These are phyloP conservation scores for Prionchulus punctatus DNA, from an alignment of 2,888 invertebrate species.

Conservation along the genomic window DNA sequence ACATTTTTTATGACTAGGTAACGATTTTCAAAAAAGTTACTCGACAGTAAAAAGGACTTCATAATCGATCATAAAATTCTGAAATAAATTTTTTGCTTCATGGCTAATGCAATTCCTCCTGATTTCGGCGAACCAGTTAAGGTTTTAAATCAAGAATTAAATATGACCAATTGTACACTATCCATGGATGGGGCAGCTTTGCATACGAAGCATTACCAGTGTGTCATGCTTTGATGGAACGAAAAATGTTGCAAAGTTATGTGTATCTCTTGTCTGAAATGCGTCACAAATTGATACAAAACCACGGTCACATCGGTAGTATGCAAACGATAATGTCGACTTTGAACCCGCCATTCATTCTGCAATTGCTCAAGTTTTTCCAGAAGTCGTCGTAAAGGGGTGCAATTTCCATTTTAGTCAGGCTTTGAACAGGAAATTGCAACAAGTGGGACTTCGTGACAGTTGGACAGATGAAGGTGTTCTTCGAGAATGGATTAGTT, in stretches of 20 bases:
- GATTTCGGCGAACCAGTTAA: no score
- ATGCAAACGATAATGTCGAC: not conserved
- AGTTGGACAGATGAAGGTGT: not conserved
- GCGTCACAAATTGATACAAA: not conserved
- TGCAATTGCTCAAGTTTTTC: not conserved
- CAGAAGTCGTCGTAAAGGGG: not conserved
- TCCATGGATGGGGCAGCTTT: not conserved
- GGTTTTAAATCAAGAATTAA: no score
- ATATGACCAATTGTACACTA: constrained; percentile 1
- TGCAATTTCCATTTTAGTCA: constrained; percentile 5
- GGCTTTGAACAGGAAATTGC: constrained; percentile 1
- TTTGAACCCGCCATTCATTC: not conserved
- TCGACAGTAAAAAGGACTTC: no score
- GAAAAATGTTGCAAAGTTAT: not conserved
- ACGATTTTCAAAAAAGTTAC: no score
- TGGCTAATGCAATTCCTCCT: no score
- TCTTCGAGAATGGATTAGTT: not conserved
- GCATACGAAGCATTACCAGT: not conserved
- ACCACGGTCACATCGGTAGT: not conserved
- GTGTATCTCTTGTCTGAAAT: not conserved
- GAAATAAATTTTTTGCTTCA: no score
- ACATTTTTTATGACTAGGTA: no score
- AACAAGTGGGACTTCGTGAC: not conserved
- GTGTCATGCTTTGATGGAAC: not conserved
- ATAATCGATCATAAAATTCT: no score